These are phyloP conservation scores for Pachyrhynchus sulphureomaculatus DNA, from an alignment of 1,140 invertebrate genomes.

Conservation along the genomic window DNA sequence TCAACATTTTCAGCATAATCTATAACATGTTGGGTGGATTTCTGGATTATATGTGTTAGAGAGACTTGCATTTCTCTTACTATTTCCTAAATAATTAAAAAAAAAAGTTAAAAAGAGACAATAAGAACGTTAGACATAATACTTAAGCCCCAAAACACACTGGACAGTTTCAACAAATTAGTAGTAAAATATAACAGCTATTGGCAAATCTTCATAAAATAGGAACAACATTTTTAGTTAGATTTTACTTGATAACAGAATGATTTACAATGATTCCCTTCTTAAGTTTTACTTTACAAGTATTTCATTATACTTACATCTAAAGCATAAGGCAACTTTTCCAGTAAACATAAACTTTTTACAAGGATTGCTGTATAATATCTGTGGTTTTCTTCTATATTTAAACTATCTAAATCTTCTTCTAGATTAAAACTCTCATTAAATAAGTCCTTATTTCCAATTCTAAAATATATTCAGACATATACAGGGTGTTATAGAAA, in stretches of 20 bases:
- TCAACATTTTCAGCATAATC: slow-evolving; percentile 52
- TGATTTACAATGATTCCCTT: too few species aligned
- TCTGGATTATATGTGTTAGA: slow-evolving; percentile 72
- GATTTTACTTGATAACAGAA: too few species aligned
- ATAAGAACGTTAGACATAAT: too few species aligned
- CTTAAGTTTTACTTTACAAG: too few species aligned
- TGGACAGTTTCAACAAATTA: too few species aligned
- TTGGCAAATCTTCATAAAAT: too few species aligned
- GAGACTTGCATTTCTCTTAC: slow-evolving; percentile 81
- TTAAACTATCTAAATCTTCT: slow-evolving; percentile 63
- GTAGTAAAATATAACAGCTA: too few species aligned
- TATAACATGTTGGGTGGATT: slow-evolving; percentile 74
- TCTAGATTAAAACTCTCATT: slow-evolving; percentile 52
- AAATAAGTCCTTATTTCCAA: slow-evolving; percentile 20
- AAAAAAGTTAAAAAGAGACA: too few species aligned
- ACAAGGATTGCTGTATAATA: slow-evolving; percentile 80
- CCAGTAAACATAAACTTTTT: slow-evolving; percentile 81
- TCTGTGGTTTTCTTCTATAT: slow-evolving; percentile 69
- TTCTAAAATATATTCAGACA: slow-evolving; percentile 12
- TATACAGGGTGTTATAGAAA: too few species aligned
- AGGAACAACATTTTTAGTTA: too few species aligned
- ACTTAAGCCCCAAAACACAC: too few species aligned
- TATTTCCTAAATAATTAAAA: slow-evolving; percentile 64
- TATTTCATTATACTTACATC: too few species aligned
- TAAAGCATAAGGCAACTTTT: slow-evolving; percentile 80